These are phyloP conservation scores for Marcusenius ussheri DNA, from an alignment of 2,113 vertebrate species.

Conservation along the genomic window DNA sequence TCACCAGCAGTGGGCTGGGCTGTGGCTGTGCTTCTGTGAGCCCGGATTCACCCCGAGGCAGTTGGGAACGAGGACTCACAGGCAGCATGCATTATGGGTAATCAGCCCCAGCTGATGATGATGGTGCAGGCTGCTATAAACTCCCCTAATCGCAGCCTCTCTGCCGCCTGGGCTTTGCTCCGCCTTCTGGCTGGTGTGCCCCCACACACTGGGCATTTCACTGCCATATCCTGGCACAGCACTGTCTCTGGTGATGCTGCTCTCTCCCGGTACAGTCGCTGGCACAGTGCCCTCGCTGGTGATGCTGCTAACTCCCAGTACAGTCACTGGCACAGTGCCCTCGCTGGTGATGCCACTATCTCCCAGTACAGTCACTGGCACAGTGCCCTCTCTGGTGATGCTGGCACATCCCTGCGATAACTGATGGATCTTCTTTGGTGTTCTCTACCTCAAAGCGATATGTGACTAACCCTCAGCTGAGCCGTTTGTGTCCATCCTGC, in stretches of 20 bases:
- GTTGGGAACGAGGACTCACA: neutral
- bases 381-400: neutral
- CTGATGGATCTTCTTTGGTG: too few species aligned
- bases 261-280: neutral
- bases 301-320: too few species aligned
- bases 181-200: neutral
- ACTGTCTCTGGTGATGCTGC: neutral
- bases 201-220: neutral
- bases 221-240: neutral
- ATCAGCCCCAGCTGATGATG: neutral
- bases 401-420: too few species aligned
- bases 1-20: neutral
- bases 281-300: too few species aligned
- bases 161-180: neutral
- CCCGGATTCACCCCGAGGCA: neutral
- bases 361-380: too few species aligned
- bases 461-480: neutral
- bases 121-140: constrained; percentile 3
- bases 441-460: neutral
- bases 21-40: too few species aligned
- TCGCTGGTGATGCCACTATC: neutral
- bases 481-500: neutral
- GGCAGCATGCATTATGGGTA: constrained; percentile 15
- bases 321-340: neutral
- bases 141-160: neutral